phyloP scores from a whole-genome alignment of 2,888 invertebrate genomes.

The Molorchus minor region DNA sequence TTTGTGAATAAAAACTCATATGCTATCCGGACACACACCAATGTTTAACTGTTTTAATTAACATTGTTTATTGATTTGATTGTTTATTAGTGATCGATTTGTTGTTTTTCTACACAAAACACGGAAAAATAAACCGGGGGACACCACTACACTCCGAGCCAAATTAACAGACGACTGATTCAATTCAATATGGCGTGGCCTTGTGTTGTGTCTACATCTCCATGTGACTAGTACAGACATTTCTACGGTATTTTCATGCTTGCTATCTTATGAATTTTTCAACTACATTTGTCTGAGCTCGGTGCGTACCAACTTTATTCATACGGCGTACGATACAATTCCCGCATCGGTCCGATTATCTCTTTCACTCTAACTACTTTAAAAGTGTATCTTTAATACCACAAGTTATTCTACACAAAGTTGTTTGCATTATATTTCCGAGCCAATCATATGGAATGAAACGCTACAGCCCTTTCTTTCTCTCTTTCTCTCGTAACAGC shows the following conservation, averaged over 20 bases:
- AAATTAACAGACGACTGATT: conserved; percentile 69
- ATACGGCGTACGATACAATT: conserved; percentile 48
- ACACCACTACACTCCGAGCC: conserved; percentile 61
- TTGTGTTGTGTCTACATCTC: conserved; percentile 56
- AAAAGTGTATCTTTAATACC: conserved; percentile 39
- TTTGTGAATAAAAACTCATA: conserved; percentile 41
- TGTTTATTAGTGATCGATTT: conserved; percentile 14
- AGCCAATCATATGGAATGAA: conserved; percentile 43
- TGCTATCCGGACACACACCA: conserved; percentile 28
- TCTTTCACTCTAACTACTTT: conserved; percentile 43
- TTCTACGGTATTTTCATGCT: conserved; percentile 30
- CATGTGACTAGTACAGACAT: conserved; percentile 37
- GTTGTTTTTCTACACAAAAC: conserved; percentile 44
- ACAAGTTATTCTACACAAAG: conserved; percentile 33
- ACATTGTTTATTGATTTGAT: conserved; percentile 23
- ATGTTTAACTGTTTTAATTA: conserved; percentile 23
- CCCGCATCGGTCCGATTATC: conserved; percentile 38
- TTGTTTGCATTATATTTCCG: conserved; percentile 42
- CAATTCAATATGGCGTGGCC: conserved; percentile 70
- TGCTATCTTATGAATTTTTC: conserved; percentile 22
- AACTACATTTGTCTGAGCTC: conserved; percentile 38
- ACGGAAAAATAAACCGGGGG: conserved; percentile 54
- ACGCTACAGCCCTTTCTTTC: conserved; percentile 27
- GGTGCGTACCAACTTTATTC: conserved; percentile 49
- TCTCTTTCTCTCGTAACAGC: conserved; percentile 30